These are phyloP conservation scores for Enteromius thamalakanensis DNA, from an alignment of 2,797 vertebrate species.

Conservation along the genomic window DNA sequence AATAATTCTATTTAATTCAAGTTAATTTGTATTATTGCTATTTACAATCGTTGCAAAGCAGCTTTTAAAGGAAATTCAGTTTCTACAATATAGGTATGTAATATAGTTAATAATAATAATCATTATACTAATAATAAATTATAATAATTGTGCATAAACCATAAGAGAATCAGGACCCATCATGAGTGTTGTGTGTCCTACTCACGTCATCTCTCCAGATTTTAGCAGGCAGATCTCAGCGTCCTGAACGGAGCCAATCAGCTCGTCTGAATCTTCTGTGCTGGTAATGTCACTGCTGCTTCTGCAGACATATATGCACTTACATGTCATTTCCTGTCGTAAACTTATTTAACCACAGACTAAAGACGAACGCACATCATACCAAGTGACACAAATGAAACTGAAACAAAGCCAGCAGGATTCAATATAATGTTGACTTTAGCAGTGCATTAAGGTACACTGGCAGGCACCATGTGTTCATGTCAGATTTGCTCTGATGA, in stretches of 20 bases:
- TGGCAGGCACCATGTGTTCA: slow-evolving; percentile 8
- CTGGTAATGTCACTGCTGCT: slow-evolving; percentile 70
- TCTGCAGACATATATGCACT: slow-evolving; percentile 48
- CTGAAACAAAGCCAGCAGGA: not conserved
- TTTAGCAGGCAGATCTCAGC: slow-evolving; percentile 92
- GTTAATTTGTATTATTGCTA: too few species aligned
- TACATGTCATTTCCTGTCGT: not conserved
- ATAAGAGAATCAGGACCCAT: not conserved
- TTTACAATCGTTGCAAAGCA: too few species aligned
- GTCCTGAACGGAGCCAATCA: slow-evolving; percentile 82
- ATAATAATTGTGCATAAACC: not conserved
- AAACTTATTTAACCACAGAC: not conserved
- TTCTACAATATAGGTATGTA: too few species aligned
- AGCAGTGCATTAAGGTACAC: slow-evolving; percentile 3
- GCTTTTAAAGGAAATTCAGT: too few species aligned
- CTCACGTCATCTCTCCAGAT: slow-evolving; percentile 93
- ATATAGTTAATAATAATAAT: not conserved
- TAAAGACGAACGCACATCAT: not conserved
- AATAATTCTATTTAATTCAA: not conserved
- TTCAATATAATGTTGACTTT: slow-evolving; percentile 3
- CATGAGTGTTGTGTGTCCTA: slow-evolving; percentile 33
- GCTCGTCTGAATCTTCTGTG: slow-evolving; percentile 82
- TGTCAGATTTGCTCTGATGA: slow-evolving; percentile 25
- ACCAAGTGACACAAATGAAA: not conserved
- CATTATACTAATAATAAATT: not conserved